Percentiles rank a stretch among this genome's conserved stretches.
phyloP scores from a whole-genome alignment of 2,888 invertebrate species.

The Lordiphosa fenestrarum region DNA sequence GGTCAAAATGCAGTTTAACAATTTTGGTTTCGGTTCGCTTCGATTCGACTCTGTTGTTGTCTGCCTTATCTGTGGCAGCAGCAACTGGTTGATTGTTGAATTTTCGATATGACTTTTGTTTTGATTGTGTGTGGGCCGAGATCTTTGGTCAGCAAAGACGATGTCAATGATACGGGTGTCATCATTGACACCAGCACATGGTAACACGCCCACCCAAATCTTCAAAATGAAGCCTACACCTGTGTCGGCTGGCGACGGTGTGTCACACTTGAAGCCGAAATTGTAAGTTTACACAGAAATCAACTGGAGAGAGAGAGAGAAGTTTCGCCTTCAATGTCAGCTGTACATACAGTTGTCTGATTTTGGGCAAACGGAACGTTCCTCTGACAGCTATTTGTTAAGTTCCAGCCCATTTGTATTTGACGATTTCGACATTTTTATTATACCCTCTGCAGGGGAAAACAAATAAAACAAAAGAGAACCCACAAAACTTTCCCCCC shows the following conservation, averaged over 20 bases:
- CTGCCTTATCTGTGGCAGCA: constrained; percentile 7
- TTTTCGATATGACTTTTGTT: constrained; percentile 11
- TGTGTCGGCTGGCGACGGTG: constrained; percentile 56
- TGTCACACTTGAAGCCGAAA: background rate
- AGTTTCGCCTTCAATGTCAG: too few relatives aligned
- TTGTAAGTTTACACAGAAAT: background rate
- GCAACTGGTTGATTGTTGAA: constrained; percentile 10
- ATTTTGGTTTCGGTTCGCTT: constrained; percentile 24
- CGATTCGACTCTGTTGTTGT: constrained; percentile 21
- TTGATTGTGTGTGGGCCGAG: constrained; percentile 23
- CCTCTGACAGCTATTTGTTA: too few relatives aligned
- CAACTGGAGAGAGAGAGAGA: background rate
- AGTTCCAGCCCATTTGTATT: too few relatives aligned
- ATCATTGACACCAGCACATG: constrained; percentile 58
- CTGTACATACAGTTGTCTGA: too few relatives aligned
- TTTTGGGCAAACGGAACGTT: too few relatives aligned
- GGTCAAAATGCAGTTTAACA: constrained; percentile 67
- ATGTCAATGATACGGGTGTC: constrained; percentile 53
- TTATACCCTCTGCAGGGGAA: too few relatives aligned
- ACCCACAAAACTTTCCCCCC: too few relatives aligned
- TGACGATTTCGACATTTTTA: too few relatives aligned
- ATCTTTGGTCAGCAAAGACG: constrained; percentile 29
- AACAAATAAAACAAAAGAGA: too few relatives aligned
- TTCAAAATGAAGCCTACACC: constrained; percentile 43
- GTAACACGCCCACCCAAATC: constrained; percentile 15